Evolutionary conservation across 2,113 vertebrate genomes (phyloP).

Genomic region (Erythrocercus mccallii): DNA sequence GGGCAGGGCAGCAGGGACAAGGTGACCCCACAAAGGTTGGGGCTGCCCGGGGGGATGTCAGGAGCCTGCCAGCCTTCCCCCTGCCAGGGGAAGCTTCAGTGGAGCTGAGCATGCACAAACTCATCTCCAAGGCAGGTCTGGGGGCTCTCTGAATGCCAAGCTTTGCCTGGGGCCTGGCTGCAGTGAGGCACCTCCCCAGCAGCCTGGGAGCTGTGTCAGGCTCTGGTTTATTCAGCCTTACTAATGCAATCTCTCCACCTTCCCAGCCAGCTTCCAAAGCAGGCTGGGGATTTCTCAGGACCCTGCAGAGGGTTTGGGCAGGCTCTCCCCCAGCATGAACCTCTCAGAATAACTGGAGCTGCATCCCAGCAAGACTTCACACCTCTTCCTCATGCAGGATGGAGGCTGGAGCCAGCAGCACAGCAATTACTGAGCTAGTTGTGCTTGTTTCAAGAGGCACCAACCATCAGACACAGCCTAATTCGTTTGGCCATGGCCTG

Average conservation of each 20-base stretch:
- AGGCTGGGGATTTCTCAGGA: neutral
- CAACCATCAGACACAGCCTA: neutral
- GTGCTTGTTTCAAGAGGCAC: neutral
- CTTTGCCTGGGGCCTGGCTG: neutral
- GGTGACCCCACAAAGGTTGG: neutral
- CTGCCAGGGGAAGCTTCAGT: neutral
- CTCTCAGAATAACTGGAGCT: neutral
- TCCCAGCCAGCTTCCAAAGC: neutral
- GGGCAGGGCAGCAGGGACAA: neutral
- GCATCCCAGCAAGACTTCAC: neutral
- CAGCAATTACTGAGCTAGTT: neutral
- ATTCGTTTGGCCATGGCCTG: neutral
- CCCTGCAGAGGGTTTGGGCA: neutral
- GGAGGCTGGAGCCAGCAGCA: neutral
- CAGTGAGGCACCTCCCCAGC: neutral
- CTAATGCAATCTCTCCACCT: neutral
- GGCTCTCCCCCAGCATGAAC: neutral
- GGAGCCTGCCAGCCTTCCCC: neutral
- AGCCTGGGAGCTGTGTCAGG: neutral
- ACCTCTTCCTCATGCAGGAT: neutral
- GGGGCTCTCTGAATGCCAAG: neutral
- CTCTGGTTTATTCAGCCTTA: neutral
- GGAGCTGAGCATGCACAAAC: neutral
- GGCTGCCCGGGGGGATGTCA: fast-evolving
- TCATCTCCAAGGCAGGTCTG: neutral